Percentiles rank a stretch among this genome's conserved stretches.
Evolutionary conservation across 2,113 vertebrate genomes (phyloP).

Genomic region (Arothron firmamentum): DNA sequence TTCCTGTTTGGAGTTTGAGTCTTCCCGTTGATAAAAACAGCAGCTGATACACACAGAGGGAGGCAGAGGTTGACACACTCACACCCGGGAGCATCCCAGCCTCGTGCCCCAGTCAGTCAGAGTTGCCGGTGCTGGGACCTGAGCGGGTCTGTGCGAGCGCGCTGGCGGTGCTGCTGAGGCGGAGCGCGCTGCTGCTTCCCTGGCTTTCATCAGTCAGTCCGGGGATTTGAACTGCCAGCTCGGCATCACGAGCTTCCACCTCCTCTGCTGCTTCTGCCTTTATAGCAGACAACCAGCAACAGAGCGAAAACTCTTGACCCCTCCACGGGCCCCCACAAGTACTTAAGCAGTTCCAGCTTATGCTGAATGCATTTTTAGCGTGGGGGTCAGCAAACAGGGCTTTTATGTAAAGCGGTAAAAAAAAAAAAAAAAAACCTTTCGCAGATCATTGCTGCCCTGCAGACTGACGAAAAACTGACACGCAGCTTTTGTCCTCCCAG

Average conservation of each 20-base stretch:
- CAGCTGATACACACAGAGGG: slow-evolving; percentile 6
- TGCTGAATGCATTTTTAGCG: slow-evolving; percentile 46
- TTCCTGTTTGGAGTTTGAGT: slow-evolving; percentile 9
- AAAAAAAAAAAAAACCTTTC: slow-evolving; percentile 22
- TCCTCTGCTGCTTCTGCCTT: slow-evolving; percentile 36
- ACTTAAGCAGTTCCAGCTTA: slow-evolving; percentile 58
- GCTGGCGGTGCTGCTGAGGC: slow-evolving; percentile 38
- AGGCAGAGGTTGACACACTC: slow-evolving; percentile 13
- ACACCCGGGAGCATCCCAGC: slow-evolving; percentile 16
- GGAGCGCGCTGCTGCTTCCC: slow-evolving; percentile 29
- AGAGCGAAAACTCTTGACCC: slow-evolving; percentile 51
- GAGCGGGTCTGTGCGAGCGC: slow-evolving; percentile 14
- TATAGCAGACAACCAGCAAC: slow-evolving; percentile 37
- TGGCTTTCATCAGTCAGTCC: slow-evolving; percentile 31
- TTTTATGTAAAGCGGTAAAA: slow-evolving; percentile 46
- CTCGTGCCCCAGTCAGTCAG: slow-evolving; percentile 10
- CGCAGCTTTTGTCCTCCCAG: slow-evolving; percentile 15
- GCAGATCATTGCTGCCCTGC: not conserved
- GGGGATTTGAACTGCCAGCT: slow-evolving; percentile 43
- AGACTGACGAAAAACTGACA: too few relatives aligned
- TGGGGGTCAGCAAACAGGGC: slow-evolving; percentile 33
- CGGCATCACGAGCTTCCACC: slow-evolving; percentile 44
- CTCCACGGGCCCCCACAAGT: slow-evolving; percentile 41
- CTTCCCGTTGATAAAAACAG: slow-evolving; percentile 18
- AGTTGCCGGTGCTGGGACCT: slow-evolving; percentile 16